A percentile compares a stretch with the other conserved stretches of the same genome.
These are phyloP conservation scores for Hippasteria phrygiana DNA, from an alignment of 53 echinoderm and acorn worm species.

Conservation along the genomic window DNA sequence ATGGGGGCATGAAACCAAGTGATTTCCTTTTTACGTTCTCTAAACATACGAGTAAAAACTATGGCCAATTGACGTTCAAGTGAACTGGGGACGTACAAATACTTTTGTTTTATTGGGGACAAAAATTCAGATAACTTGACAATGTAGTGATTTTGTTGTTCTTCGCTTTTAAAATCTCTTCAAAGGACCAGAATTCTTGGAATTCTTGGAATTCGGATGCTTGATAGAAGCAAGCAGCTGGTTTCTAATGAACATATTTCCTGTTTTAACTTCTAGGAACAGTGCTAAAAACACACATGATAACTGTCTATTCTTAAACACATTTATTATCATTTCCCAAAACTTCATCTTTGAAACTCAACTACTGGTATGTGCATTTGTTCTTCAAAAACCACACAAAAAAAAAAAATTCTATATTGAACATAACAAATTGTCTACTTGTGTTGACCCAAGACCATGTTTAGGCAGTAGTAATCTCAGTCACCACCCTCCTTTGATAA, in stretches of 20 bases:
- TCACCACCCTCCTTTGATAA: no score
- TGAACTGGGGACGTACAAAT: no score
- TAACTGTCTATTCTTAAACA: background rate
- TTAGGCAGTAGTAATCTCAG: background rate
- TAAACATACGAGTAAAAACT: background rate
- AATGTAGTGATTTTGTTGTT: no score
- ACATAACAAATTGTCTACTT: background rate
- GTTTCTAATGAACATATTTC: no score
- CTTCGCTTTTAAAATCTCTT: no score
- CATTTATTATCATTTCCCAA: background rate
- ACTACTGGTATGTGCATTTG: no score
- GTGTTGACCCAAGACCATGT: background rate
- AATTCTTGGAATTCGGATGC: no score
- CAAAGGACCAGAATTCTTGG: no score
- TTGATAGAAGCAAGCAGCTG: no score
- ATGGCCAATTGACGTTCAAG: background rate
- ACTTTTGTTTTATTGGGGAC: no score
- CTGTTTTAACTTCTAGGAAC: background rate
- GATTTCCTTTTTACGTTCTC: background rate
- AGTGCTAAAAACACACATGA: background rate
- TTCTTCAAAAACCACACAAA: background rate
- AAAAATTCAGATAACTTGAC: no score
- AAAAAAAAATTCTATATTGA: background rate
- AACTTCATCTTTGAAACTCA: background rate
- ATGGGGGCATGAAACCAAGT: background rate